These are phyloP conservation scores for Carposina sasakii DNA, from an alignment of 1,140 invertebrate genomes.

Conservation along the genomic window DNA sequence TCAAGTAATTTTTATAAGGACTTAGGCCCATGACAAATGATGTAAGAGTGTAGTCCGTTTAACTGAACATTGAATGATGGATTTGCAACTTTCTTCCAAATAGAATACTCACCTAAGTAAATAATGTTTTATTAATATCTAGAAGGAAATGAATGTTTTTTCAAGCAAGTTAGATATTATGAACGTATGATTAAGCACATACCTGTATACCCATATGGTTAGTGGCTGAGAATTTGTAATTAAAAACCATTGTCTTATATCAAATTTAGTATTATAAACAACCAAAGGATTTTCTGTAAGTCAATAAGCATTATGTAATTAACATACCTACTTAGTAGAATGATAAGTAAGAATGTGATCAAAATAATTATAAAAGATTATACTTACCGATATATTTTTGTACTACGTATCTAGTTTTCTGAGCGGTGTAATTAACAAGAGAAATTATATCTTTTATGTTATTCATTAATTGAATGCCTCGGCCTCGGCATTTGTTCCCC, in stretches of 20 bases:
- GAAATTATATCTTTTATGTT: constrained; percentile 89
- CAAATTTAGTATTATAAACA: constrained; percentile 94
- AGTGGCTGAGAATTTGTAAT: constrained; percentile 92
- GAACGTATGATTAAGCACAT: constrained; percentile 30
- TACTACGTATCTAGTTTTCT: constrained; percentile 89
- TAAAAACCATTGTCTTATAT: constrained; percentile 95
- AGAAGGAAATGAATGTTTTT: too few relatives aligned
- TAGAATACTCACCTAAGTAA: too few relatives aligned
- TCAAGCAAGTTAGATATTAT: too few relatives aligned
- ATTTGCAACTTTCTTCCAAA: too few relatives aligned
- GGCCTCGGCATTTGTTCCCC: constrained; percentile 92
- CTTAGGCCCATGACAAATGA: too few relatives aligned
- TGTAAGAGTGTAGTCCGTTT: too few relatives aligned
- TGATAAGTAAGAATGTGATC: neutral
- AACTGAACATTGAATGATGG: too few relatives aligned
- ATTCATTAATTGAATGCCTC: constrained; percentile 91
- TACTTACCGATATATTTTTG: constrained; percentile 94
- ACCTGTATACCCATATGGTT: constrained; percentile 95
- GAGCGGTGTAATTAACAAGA: constrained; percentile 75
- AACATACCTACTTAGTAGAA: too few relatives aligned
- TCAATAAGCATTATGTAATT: constrained; percentile 12
- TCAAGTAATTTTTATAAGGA: too few relatives aligned
- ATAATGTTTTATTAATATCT: too few relatives aligned
- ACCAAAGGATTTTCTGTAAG: constrained; percentile 85
- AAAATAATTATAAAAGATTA: constrained; percentile 1